phyloP scores from a whole-genome alignment of 2,797 vertebrate species.

The Paratrypauchen microcephalus region DNA sequence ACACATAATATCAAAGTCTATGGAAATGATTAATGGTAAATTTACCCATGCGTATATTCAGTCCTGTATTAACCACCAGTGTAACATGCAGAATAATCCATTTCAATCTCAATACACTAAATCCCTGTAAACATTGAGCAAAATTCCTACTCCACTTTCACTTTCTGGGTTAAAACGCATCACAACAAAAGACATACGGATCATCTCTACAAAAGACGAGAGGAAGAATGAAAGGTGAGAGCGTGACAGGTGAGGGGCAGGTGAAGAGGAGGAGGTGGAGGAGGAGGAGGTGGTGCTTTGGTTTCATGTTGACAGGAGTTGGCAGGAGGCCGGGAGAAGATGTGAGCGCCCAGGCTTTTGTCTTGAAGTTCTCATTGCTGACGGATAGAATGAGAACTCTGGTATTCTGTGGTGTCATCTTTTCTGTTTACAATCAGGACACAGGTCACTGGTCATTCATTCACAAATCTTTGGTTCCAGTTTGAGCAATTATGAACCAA shows the following conservation, averaged over 20 bases:
- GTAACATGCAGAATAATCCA: too few species aligned
- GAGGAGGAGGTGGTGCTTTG: constrained; percentile 20
- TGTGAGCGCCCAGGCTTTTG: constrained; percentile 41
- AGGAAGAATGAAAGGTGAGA: constrained; percentile 11
- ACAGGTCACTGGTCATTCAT: constrained; percentile 3
- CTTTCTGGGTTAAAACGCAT: constrained; percentile 3
- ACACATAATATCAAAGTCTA: too few species aligned
- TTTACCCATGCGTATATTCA: too few species aligned
- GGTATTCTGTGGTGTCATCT: constrained; percentile 37
- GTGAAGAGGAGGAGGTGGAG: constrained; percentile 14
- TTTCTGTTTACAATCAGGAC: constrained; percentile 1
- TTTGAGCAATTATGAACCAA: neutral
- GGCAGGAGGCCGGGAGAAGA: constrained; percentile 30
- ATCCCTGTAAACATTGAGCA: too few species aligned
- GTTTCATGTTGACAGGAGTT: constrained; percentile 45
- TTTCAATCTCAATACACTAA: too few species aligned
- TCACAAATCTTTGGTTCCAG: neutral
- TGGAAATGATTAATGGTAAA: too few species aligned
- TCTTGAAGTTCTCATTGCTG: constrained; percentile 49
- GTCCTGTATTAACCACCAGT: too few species aligned
- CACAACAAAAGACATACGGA: constrained; percentile 8
- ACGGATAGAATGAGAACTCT: constrained; percentile 70
- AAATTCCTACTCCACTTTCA: neutral
- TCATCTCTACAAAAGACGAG: constrained; percentile 12
- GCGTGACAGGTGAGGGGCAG: constrained; percentile 18